Evolutionary conservation across 2,888 invertebrate species (phyloP).

Genomic region (Trichacis sp.): DNA sequence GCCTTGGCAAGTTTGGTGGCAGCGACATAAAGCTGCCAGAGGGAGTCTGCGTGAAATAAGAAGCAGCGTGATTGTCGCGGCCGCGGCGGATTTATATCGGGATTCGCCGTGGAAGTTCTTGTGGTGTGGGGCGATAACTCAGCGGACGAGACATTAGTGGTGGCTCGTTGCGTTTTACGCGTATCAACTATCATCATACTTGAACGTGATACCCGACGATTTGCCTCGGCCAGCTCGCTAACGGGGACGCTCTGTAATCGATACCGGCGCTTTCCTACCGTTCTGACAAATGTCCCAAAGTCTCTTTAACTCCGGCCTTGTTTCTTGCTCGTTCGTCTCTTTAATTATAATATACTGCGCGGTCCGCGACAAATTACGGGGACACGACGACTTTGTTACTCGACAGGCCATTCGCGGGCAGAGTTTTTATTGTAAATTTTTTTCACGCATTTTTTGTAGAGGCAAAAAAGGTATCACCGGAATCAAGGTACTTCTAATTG

Average conservation of each 20-base stretch:
- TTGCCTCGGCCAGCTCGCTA: constrained; percentile 53
- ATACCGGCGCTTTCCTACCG: constrained; percentile 52
- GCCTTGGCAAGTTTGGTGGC: constrained; percentile 12
- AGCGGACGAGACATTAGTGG: constrained; percentile 54
- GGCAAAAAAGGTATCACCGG: too few species aligned
- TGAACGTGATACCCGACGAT: constrained; percentile 64
- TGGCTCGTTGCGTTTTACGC: constrained; percentile 58
- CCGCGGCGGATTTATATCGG: constrained; percentile 50
- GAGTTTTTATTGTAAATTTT: too few species aligned
- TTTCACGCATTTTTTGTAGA: too few species aligned
- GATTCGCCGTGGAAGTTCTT: constrained; percentile 58
- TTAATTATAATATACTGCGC: constrained; percentile 37
- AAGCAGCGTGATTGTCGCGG: constrained; percentile 40
- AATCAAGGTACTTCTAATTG: too few species aligned
- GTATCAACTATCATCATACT: constrained; percentile 65
- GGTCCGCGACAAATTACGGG: constrained; percentile 36
- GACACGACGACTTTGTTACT: constrained; percentile 28
- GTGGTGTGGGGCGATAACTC: constrained; percentile 40
- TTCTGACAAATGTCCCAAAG: constrained; percentile 46
- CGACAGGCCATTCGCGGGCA: too few species aligned
- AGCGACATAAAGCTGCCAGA: constrained; percentile 32
- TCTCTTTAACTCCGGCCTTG: constrained; percentile 41
- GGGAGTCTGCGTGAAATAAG: constrained; percentile 36
- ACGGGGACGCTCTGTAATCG: constrained; percentile 54
- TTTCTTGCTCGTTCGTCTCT: constrained; percentile 30